Evolutionary conservation across 2,888 invertebrate species (phyloP).

Genomic region (Ctena decussata): DNA sequence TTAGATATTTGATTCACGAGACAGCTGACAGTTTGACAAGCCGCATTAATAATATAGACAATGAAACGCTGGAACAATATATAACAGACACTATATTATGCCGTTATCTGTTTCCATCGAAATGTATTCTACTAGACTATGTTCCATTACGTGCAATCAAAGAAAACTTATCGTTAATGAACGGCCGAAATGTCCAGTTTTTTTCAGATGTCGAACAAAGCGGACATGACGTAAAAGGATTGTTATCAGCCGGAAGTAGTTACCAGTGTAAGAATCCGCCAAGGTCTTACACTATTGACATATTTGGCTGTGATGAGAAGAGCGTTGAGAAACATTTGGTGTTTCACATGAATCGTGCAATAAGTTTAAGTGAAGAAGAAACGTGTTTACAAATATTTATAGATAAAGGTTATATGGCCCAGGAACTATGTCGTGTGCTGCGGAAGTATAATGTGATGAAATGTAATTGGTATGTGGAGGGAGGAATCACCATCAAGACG

Average conservation of each 20-base stretch:
- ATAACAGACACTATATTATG: neutral
- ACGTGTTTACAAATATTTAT: slow-evolving; percentile 60
- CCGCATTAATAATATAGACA: neutral
- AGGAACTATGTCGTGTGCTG: slow-evolving; percentile 42
- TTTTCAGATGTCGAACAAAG: slow-evolving; percentile 32
- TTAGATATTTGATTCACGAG: neutral
- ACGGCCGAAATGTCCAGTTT: slow-evolving; percentile 33
- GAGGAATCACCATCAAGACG: slow-evolving; percentile 46
- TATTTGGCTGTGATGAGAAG: slow-evolving; percentile 34
- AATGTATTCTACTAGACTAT: slow-evolving; percentile 38
- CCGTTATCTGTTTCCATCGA: slow-evolving; percentile 37
- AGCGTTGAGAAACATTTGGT: slow-evolving; percentile 36
- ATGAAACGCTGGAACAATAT: neutral
- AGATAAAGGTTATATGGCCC: slow-evolving; percentile 53
- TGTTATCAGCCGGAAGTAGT: slow-evolving; percentile 55
- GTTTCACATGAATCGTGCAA: slow-evolving; percentile 46
- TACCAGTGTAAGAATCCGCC: slow-evolving; percentile 48
- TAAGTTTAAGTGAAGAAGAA: neutral
- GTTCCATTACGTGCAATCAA: slow-evolving; percentile 25
- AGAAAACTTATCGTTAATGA: slow-evolving; percentile 35
- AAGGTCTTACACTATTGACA: slow-evolving; percentile 53
- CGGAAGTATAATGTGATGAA: slow-evolving; percentile 36
- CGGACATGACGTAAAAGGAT: slow-evolving; percentile 20
- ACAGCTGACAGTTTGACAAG: neutral
- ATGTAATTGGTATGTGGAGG: slow-evolving; percentile 51